Percentiles rank a stretch among this genome's conserved stretches.
phyloP scores from a whole-genome alignment of 2,888 invertebrate genomes.

The Meloe dianella region DNA sequence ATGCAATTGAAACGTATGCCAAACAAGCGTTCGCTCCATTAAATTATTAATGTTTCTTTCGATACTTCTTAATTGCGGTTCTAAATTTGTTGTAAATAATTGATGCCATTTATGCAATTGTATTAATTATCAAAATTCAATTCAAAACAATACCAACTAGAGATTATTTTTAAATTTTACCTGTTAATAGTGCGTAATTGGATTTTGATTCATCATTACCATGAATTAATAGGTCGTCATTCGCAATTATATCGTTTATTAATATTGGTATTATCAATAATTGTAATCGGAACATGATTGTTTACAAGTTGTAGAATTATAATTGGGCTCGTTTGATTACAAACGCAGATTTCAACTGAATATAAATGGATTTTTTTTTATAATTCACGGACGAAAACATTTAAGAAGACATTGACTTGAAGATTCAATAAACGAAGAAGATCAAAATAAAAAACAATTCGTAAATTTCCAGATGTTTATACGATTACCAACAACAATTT shows the following conservation, averaged over 20 bases:
- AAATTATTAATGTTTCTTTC: slow-evolving; percentile 61
- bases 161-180: neutral
- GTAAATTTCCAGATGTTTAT: slow-evolving; percentile 1
- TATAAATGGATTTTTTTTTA: neutral
- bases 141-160: neutral
- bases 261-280: neutral
- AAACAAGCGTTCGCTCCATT: slow-evolving; percentile 62
- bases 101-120: slow-evolving; percentile 58
- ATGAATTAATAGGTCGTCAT: neutral
- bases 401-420: neutral
- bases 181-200: neutral
- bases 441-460: neutral
- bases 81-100: slow-evolving; percentile 57
- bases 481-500: neutral
- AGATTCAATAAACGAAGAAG: neutral
- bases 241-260: neutral
- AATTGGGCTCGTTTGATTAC: neutral
- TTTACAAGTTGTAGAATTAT: neutral
- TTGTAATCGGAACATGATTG: neutral
- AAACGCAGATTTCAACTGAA: neutral
- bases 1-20: slow-evolving; percentile 64
- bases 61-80: slow-evolving; percentile 58
- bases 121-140: slow-evolving; percentile 39
- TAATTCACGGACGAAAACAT: neutral
- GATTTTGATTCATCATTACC: neutral